phyloP scores from a whole-genome alignment of 23 tunicate species.

The Phallusia fumigata region DNA sequence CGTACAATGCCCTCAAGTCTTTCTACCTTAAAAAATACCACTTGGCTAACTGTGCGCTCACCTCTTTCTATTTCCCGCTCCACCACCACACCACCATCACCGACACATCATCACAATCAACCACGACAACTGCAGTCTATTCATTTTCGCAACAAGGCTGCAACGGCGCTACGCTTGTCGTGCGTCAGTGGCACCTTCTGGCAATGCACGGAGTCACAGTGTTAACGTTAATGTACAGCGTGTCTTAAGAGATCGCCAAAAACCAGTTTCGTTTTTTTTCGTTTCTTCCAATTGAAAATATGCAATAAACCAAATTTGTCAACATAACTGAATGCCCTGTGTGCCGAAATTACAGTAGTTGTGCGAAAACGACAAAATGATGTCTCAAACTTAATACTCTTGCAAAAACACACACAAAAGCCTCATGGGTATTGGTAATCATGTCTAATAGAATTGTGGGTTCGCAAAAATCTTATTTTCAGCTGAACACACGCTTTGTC shows the following conservation, averaged over 20 bases:
- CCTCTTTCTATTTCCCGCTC: neutral
- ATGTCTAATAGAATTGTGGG: no score
- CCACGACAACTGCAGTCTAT: neutral
- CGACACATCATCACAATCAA: neutral
- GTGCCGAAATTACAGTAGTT: no score
- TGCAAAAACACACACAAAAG: no score
- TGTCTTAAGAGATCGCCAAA: no score
- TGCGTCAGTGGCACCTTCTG: neutral
- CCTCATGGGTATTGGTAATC: no score
- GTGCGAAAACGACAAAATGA: no score
- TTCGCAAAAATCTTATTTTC: no score
- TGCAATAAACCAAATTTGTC: neutral
- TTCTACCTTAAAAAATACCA: neutral
- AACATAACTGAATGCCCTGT: no score
- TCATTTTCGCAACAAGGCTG: neutral
- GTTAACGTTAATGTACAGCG: neutral
- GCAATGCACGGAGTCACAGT: neutral
- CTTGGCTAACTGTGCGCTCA: slow-evolving; percentile 10
- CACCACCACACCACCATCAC: neutral
- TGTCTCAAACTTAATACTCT: no score
- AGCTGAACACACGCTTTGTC: no score
- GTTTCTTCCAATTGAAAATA: neutral
- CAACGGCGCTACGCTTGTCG: neutral
- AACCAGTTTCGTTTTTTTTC: neutral
- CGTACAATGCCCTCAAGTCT: neutral